Percentiles rank a stretch among this genome's conserved stretches.
These are phyloP conservation scores for Dromius quadrimaculatus DNA, from an alignment of 2,888 invertebrate genomes.

Conservation along the genomic window DNA sequence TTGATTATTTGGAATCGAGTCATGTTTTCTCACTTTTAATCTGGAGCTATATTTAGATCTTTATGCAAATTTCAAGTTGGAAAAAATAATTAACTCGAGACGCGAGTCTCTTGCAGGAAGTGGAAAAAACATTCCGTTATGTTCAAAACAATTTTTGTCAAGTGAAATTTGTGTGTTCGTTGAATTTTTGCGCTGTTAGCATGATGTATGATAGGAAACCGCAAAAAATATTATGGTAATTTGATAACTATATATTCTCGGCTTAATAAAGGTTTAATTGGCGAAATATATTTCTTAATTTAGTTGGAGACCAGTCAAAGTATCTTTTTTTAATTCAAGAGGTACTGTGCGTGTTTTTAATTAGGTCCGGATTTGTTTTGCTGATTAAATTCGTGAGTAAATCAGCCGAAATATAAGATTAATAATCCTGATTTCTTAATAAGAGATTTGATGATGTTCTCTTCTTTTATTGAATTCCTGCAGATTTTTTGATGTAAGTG, in stretches of 20 bases:
- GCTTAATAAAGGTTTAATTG: conserved; percentile 13
- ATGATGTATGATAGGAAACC: conserved; percentile 40
- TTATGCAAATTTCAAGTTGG: conserved; percentile 44
- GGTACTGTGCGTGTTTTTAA: neutral
- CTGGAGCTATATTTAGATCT: conserved; percentile 1
- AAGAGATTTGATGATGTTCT: too few relatives aligned
- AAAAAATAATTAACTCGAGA: conserved; percentile 48
- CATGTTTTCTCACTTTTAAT: neutral
- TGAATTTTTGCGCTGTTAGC: conserved; percentile 31
- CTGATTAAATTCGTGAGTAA: too few relatives aligned
- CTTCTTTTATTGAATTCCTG: too few relatives aligned
- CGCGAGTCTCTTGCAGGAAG: conserved; percentile 37
- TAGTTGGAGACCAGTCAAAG: neutral
- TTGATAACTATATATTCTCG: conserved; percentile 34
- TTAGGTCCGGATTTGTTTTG: too few relatives aligned
- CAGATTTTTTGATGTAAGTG: too few relatives aligned
- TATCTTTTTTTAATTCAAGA: conserved; percentile 4
- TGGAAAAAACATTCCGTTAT: conserved; percentile 38
- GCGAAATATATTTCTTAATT: conserved; percentile 28
- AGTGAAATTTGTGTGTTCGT: conserved; percentile 25
- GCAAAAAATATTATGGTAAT: conserved; percentile 40
- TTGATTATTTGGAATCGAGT: neutral
- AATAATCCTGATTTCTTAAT: too few relatives aligned
- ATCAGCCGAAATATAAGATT: too few relatives aligned
- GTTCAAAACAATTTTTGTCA: conserved; percentile 38